A percentile compares a stretch with the other conserved stretches of the same genome.
Evolutionary conservation across 2,113 vertebrate species (phyloP).

Genomic region (Sterrhoptilus dennistouni): DNA sequence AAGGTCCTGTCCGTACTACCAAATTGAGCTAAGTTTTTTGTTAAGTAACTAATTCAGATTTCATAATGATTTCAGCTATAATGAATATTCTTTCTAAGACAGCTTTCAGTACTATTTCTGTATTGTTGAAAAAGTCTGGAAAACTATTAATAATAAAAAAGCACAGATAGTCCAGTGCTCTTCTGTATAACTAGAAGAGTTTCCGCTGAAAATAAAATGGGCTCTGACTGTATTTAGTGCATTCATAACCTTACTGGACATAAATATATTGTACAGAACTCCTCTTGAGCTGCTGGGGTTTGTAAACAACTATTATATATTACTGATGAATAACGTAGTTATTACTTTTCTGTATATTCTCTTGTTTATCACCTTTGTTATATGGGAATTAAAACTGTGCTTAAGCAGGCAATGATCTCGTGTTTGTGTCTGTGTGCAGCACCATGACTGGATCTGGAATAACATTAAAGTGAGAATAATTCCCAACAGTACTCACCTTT

Average conservation of each 20-base stretch:
- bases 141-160: not conserved
- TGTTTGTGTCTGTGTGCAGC: not conserved
- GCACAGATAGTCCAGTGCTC: not conserved
- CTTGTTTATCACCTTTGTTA: not conserved
- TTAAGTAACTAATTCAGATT: not conserved
- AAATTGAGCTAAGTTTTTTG: not conserved
- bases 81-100: not conserved
- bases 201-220: not conserved
- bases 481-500: constrained; percentile 80
- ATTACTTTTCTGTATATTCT: not conserved
- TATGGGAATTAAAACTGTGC: not conserved
- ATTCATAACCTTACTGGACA: not conserved
- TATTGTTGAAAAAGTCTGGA: not conserved
- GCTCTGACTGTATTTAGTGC: not conserved
- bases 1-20: not conserved
- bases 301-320: not conserved
- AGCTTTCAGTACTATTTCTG: not conserved
- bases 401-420: not conserved
- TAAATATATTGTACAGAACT: not conserved
- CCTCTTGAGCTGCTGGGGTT: not conserved
- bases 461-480: not conserved
- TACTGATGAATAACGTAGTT: not conserved
- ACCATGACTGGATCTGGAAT: not conserved
- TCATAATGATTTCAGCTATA: not conserved
- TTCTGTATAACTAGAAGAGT: not conserved